Evolutionary conservation across 2,888 invertebrate species (phyloP).

Genomic region (Coelinius sp.): DNA sequence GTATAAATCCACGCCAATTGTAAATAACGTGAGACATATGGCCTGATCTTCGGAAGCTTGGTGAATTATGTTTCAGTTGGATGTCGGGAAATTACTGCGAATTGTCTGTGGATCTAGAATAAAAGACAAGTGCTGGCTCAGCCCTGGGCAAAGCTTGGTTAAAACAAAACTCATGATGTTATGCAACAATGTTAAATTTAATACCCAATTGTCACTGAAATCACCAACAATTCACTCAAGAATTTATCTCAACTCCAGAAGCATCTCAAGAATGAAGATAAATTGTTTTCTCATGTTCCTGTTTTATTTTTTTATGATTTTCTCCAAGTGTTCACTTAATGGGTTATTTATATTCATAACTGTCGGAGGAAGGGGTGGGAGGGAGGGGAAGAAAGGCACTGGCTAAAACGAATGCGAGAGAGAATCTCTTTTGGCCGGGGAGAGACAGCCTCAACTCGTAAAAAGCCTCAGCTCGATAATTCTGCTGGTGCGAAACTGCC

Average conservation of each 20-base stretch:
- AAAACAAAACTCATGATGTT: too few relatives aligned
- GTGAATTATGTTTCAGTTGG: constrained; percentile 30
- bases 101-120: not conserved
- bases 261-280: constrained; percentile 10
- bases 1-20: constrained; percentile 68
- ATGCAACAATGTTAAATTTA: too few relatives aligned
- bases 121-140: too few relatives aligned
- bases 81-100: not conserved
- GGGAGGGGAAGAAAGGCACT: constrained; percentile 4
- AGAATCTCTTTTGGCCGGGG: constrained; percentile 32
- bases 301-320: constrained; percentile 17
- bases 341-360: constrained; percentile 55
- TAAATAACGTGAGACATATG: constrained; percentile 68
- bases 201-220: not conserved
- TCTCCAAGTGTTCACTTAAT: not conserved
- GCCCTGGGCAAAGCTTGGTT: too few relatives aligned
- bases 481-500: constrained; percentile 41
- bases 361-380: constrained; percentile 38
- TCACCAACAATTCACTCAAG: not conserved
- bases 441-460: constrained; percentile 43
- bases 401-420: constrained; percentile 24
- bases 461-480: constrained; percentile 46
- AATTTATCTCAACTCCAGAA: not conserved
- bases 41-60: constrained; percentile 58
- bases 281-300: constrained; percentile 25